A percentile compares a stretch with the other conserved stretches of the same genome.
phyloP scores from a whole-genome alignment of 53 echinoderm and acorn worm species.

The Echinarachnius parma region DNA sequence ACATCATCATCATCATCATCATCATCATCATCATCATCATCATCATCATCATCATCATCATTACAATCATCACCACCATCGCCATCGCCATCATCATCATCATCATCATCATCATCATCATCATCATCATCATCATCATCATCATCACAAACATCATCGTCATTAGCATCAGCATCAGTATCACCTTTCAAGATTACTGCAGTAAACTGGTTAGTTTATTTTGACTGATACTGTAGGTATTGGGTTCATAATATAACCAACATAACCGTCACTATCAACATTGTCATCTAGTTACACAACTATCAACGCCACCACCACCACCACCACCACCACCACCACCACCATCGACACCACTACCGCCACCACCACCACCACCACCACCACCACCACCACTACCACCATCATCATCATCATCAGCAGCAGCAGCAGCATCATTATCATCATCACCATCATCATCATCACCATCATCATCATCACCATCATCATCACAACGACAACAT shows the following conservation, averaged over 20 bases:
- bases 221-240: too few relatives aligned
- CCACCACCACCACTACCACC: not conserved
- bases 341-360: too few relatives aligned
- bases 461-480: not conserved
- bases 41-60: not conserved
- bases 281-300: too few relatives aligned
- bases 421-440: not conserved
- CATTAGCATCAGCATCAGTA: not conserved
- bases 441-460: not conserved
- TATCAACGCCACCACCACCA: too few relatives aligned
- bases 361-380: too few relatives aligned
- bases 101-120: constrained; percentile 22
- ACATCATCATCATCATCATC: too few relatives aligned
- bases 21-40: constrained; percentile 1
- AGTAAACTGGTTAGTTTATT: too few relatives aligned
- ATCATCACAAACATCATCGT: not conserved
- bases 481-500: too few relatives aligned
- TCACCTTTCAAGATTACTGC: not conserved
- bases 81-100: not conserved
- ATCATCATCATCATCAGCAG: not conserved
- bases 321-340: too few relatives aligned
- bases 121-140: constrained; percentile 1
- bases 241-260: too few relatives aligned
- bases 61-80: not conserved
- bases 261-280: not conserved